These are phyloP conservation scores for Tillus elongatus DNA, from an alignment of 2,888 invertebrate species.

Conservation along the genomic window DNA sequence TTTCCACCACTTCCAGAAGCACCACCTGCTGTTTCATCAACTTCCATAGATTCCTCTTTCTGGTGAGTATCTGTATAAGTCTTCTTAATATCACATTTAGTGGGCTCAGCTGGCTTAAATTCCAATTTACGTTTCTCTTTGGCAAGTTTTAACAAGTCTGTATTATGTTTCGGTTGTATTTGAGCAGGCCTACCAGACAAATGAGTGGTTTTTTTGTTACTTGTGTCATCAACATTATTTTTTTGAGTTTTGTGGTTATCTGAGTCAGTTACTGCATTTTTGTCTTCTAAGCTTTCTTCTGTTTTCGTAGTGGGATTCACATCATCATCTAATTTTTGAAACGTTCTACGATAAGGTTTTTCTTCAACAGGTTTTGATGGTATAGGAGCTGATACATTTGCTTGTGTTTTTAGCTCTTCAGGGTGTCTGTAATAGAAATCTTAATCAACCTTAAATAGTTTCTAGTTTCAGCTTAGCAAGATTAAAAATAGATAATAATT, in stretches of 20 bases:
- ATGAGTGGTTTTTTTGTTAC: background rate
- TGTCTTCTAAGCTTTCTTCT: slow-evolving; percentile 7
- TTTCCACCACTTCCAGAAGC: slow-evolving; percentile 17
- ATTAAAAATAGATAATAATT: too few relatives aligned
- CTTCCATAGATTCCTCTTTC: slow-evolving; percentile 26
- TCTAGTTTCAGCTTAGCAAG: too few relatives aligned
- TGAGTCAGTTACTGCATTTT: background rate
- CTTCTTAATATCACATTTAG: too few relatives aligned
- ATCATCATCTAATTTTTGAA: slow-evolving; percentile 17
- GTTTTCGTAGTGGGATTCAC: background rate
- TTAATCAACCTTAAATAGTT: too few relatives aligned
- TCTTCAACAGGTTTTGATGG: slow-evolving; percentile 39
- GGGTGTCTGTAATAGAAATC: slow-evolving; percentile 42
- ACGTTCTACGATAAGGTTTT: slow-evolving; percentile 34
- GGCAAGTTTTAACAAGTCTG: slow-evolving; percentile 27
- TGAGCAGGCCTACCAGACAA: background rate
- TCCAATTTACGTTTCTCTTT: slow-evolving; percentile 28
- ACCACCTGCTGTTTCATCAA: slow-evolving; percentile 19
- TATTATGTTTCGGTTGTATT: slow-evolving; percentile 20
- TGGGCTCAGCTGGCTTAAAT: too few relatives aligned
- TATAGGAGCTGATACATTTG: slow-evolving; percentile 57
- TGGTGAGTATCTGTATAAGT: too few relatives aligned
- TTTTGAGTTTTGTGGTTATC: slow-evolving; percentile 2
- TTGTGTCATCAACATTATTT: background rate
- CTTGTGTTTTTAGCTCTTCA: slow-evolving; percentile 59